Evolutionary conservation across 2,888 invertebrate species (phyloP), one percentile per base, ranked within the genome.

Genomic region (Ochropleura leucogaster): DNA sequence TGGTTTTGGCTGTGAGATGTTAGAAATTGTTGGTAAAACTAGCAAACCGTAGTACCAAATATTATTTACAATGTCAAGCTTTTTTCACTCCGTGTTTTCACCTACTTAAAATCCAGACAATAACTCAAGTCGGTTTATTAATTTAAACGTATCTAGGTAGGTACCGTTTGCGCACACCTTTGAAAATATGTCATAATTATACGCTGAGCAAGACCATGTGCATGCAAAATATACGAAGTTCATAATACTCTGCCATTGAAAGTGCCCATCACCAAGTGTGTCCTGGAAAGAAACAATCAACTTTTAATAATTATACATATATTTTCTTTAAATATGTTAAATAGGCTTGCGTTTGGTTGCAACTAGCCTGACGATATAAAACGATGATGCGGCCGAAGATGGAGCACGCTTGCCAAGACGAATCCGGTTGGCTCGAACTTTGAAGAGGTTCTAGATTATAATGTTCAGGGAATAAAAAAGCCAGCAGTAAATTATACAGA

Each of bases 171-270:
- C 87, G 66, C 82, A 83, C 63, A 93, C 88, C 83, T 89, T 92
- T 72, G 94, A 93, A 88, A 93, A 93, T 80, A 93, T 83, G 86
- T 94, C 94, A 79, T 92, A 92, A 85, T 89, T 93, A 72, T 82
- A 85, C 30, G 79, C 82, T 4, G 90, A 84, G 3, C 89, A 85
- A 1, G 93, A 89, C 75, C 85, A 91, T 44, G 91, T 87, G 67
- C 76, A 88, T 5, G 91, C 90, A 18, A 94, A 79, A 66, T 89
- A 92, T 63, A 93, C 46, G 79, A 93, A 94, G 51, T 89, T 91
- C 72, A 87, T 89, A 75, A 94, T 90, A 74, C 92, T 93, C 10
- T 86, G 78, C 93, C 93, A 94, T 87, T 88, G 88, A 69, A 93
- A 92, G 60, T 91, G 91, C 12, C 47, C 80, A 10, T 85, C 88